These are phyloP conservation scores for Steinernema feltiae DNA, from an alignment of 1,140 invertebrate species.

Conservation along the genomic window DNA sequence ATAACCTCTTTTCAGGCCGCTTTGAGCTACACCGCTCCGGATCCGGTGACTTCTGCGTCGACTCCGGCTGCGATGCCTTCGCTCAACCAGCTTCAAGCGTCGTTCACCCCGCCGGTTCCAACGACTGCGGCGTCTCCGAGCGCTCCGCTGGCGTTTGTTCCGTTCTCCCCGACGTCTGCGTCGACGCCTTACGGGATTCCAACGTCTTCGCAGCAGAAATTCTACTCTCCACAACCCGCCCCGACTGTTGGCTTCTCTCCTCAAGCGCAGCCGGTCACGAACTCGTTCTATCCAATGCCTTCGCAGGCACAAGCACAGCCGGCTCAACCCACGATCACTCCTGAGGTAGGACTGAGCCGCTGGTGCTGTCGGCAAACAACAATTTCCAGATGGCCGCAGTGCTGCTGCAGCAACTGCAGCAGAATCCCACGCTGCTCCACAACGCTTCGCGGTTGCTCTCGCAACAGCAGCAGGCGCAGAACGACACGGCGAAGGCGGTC, in stretches of 20 bases:
- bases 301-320: slow-evolving; percentile 33
- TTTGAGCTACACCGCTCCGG: slow-evolving; percentile 31
- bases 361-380: not conserved
- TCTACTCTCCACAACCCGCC: slow-evolving; percentile 15
- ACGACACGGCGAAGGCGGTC: slow-evolving; percentile 19
- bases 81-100: slow-evolving; percentile 46
- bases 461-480: slow-evolving; percentile 31
- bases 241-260: not conserved
- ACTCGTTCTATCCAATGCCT: slow-evolving; percentile 23
- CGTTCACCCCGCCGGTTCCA: slow-evolving; percentile 44
- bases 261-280: not conserved
- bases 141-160: not conserved
- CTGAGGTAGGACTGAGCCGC: slow-evolving; percentile 28
- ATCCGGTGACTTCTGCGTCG: slow-evolving; percentile 5
- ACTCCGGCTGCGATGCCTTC: slow-evolving; percentile 34
- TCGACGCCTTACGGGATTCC: not conserved
- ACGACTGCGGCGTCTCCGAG: slow-evolving; percentile 3
- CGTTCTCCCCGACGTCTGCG: slow-evolving; percentile 18
- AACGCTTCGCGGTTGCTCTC: slow-evolving; percentile 27
- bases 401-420: slow-evolving; percentile 45
- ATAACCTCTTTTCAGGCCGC: slow-evolving; percentile 32
- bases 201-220: not conserved
- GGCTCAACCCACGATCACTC: slow-evolving; percentile 27
- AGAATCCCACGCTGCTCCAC: slow-evolving; percentile 42
- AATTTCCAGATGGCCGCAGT: slow-evolving; percentile 40